These are phyloP conservation scores for Drosophila parthenogenetica DNA, from an alignment of 2,888 invertebrate species.

Conservation along the genomic window DNA sequence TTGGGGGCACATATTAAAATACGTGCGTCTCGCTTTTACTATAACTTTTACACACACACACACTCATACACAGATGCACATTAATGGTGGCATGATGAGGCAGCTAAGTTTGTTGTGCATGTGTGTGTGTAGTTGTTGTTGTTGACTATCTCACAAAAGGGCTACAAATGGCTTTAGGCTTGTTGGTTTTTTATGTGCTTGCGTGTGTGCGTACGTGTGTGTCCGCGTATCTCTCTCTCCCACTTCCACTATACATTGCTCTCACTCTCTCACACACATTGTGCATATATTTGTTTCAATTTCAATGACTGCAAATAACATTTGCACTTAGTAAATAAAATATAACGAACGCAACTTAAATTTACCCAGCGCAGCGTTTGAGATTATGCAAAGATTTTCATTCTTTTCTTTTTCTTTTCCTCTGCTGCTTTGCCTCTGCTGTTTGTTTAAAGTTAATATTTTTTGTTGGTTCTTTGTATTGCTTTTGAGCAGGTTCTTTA, in stretches of 20 bases:
- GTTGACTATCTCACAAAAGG: conserved; percentile 76
- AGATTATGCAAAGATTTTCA: conserved; percentile 31
- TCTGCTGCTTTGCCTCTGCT: neutral
- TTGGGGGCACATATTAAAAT: conserved; percentile 83
- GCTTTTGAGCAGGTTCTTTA: conserved; percentile 10
- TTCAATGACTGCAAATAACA: conserved; percentile 81
- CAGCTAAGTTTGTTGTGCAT: conserved; percentile 64
- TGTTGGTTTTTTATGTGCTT: conserved; percentile 55
- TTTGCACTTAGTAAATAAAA: conserved; percentile 82
- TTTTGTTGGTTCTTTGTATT: conserved; percentile 20
- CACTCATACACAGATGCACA: conserved; percentile 53
- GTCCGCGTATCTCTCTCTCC: neutral
- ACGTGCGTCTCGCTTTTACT: conserved; percentile 82
- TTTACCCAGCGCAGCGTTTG: conserved; percentile 38
- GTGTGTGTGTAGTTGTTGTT: conserved; percentile 31
- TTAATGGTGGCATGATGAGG: conserved; percentile 82
- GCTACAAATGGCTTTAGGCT: conserved; percentile 80
- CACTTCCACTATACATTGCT: neutral
- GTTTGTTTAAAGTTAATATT: conserved; percentile 56
- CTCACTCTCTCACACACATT: neutral
- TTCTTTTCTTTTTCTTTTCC: conserved; percentile 2
- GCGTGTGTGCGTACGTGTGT: conserved; percentile 46
- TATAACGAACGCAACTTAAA: conserved; percentile 70
- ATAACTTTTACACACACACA: conserved; percentile 68
- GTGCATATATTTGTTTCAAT: conserved; percentile 72